Evolutionary conservation across 2,888 invertebrate genomes (phyloP).

Genomic region (Balanococcus diminutus): DNA sequence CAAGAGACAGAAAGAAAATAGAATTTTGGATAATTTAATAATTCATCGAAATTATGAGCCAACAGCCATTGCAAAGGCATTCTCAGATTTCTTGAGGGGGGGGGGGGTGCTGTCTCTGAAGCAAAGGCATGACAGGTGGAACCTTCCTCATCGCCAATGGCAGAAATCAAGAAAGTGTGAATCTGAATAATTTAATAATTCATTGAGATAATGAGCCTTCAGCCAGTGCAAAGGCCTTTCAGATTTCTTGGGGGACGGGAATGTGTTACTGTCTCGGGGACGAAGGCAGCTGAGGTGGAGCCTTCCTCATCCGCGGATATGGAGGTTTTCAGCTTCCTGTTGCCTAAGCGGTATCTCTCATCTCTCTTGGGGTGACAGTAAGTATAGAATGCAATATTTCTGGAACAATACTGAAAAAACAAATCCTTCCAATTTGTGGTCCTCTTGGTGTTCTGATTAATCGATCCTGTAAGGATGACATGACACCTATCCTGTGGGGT

Average conservation of each 20-base stretch:
- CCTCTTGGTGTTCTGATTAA: background rate
- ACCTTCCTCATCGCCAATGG: too few species aligned
- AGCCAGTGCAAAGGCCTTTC: background rate
- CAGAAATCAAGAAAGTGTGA: too few species aligned
- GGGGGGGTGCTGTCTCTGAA: background rate
- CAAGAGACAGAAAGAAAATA: too few species aligned
- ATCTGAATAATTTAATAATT: too few species aligned
- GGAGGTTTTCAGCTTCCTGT: background rate
- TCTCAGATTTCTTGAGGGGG: background rate
- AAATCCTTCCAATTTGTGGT: background rate
- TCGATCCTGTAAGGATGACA: background rate
- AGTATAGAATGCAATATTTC: background rate
- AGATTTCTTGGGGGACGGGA: background rate
- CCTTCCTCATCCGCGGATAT: background rate
- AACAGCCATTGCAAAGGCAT: background rate
- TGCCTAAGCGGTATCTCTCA: background rate
- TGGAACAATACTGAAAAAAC: background rate
- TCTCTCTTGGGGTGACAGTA: background rate
- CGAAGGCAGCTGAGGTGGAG: background rate
- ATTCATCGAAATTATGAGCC: too few species aligned
- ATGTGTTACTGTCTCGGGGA: background rate
- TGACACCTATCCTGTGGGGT: background rate
- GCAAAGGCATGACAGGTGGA: background rate
- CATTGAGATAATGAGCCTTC: too few species aligned
- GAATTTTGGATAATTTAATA: too few species aligned